These are phyloP conservation scores for Volucella zonaria DNA, from an alignment of 2,888 invertebrate species.

Conservation along the genomic window DNA sequence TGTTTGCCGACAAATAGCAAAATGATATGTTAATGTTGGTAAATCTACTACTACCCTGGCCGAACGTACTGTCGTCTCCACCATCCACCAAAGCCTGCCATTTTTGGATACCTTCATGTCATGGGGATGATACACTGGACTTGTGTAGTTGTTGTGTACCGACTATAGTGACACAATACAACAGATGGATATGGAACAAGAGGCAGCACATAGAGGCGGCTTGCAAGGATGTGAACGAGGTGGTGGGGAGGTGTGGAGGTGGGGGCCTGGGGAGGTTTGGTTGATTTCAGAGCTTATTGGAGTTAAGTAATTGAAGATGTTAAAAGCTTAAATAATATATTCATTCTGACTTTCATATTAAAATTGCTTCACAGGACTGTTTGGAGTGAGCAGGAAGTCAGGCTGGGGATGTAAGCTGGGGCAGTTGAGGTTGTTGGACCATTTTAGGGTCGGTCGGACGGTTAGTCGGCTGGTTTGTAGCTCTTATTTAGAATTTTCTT, in stretches of 20 bases:
- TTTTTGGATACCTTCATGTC: constrained; percentile 23
- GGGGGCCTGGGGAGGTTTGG: constrained; percentile 43
- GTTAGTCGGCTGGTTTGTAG: neutral
- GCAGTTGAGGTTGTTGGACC: constrained; percentile 9
- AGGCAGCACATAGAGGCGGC: constrained; percentile 2
- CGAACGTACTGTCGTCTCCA: constrained; percentile 17
- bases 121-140: constrained; percentile 27
- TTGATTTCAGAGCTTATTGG: constrained; percentile 76
- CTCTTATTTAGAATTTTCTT: constrained; percentile 51
- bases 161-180: constrained; percentile 56
- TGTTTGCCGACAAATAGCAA: constrained; percentile 74
- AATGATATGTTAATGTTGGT: constrained; percentile 74
- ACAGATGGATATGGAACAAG: constrained; percentile 46
- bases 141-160: constrained; percentile 43
- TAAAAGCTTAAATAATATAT: constrained; percentile 77
- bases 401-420: neutral
- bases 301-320: constrained; percentile 78
- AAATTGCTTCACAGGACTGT: constrained; percentile 70
- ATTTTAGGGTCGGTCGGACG: constrained; percentile 34
- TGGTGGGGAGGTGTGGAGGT: constrained; percentile 20
- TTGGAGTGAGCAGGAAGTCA: neutral
- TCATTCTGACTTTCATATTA: constrained; percentile 74
- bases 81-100: neutral
- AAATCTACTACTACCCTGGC: constrained; percentile 59
- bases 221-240: constrained; percentile 11